Base-by-base conservation (phyloP, 2,888 invertebrate genomes). In the Noctua comes region DNA sequence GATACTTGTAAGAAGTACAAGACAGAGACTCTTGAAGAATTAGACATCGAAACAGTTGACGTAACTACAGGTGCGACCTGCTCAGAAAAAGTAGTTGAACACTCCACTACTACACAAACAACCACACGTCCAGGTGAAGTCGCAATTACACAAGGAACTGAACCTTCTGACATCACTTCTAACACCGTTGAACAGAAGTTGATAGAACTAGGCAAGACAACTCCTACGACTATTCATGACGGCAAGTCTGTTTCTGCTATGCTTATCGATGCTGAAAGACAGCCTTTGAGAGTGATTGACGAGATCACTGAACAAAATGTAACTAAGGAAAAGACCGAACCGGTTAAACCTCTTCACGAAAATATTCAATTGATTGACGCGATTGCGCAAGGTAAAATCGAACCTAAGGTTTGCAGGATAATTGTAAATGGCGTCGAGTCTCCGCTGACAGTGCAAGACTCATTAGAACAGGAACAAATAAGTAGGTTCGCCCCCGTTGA, bases 391-490 rank as follows among this genome's bases (percentile, higher is more conserved):
- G 97, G 97, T 74, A 97, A 97, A 90, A 98, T 98, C 73, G 97
- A 98, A 86, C 98, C 98, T 80, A 97, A 97, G 90, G 96, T 97
- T 40, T 98, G 98, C 91, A 97, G 97, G 82, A 97, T 98, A 74
- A 93, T 98, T 68, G 95, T 97, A 18, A 97, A 97, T 83, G 97
- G 97, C 11, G 94, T 97, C 68, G 97, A 98, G 90, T 97, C 98
- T 71, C 96, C 97, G 16, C 95, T 97, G 68, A 98, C 97, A 46
- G 97, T 98, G 16, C 97, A 98, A 92, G 98, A 98, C 87, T 98
- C 98, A 1, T 94, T 98, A 86, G 97, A 98, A 88, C 97, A 98
- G 87, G 97, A 98, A 88, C 97, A 98, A 92, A 97, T 98, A 5
- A 97, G 97, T 90, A 97, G 97, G 64, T 96, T 97, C 82, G 97